Percentiles rank a stretch among this genome's conserved stretches.
phyloP scores from a whole-genome alignment of 2,888 invertebrate species.

The Capitulum mitella region DNA sequence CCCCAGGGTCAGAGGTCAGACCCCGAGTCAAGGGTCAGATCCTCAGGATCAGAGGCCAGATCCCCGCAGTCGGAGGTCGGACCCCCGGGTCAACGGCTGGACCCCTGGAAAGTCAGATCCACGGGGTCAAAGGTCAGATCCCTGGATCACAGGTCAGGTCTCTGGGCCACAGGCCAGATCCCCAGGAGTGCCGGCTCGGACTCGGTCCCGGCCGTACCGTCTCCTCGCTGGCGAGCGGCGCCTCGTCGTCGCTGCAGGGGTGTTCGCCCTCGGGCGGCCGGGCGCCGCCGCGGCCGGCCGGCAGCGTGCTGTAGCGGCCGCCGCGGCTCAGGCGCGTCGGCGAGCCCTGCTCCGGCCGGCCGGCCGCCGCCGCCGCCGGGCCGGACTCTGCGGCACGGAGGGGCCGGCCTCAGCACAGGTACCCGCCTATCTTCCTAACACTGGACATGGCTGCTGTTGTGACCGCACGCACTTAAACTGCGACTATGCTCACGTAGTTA shows the following conservation, averaged over 20 bases:
- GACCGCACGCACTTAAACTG: too few relatives aligned
- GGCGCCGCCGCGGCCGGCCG: neutral
- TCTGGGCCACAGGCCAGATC: too few relatives aligned
- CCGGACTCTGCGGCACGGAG: neutral
- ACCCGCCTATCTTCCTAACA: neutral
- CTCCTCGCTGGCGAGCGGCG: conserved; percentile 33
- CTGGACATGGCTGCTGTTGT: too few relatives aligned
- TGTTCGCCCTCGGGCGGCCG: neutral
- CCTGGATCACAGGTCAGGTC: too few relatives aligned
- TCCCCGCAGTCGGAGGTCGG: too few relatives aligned
- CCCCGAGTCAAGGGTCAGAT: too few relatives aligned
- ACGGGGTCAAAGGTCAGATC: too few relatives aligned
- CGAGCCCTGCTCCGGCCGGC: neutral
- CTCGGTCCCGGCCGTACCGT: neutral
- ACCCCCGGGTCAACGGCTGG: too few relatives aligned
- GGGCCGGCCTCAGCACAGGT: neutral
- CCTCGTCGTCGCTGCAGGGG: conserved; percentile 31
- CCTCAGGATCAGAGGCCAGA: too few relatives aligned
- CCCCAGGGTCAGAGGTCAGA: too few relatives aligned
- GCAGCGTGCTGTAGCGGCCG: conserved; percentile 19
- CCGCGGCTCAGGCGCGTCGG: conserved; percentile 16
- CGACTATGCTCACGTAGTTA: too few relatives aligned
- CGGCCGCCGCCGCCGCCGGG: neutral
- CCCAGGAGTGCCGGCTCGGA: neutral
- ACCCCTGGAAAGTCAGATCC: too few relatives aligned